These are phyloP conservation scores for Pseudomyrmex dendroicus DNA, from an alignment of 1,140 invertebrate genomes.

Conservation along the genomic window DNA sequence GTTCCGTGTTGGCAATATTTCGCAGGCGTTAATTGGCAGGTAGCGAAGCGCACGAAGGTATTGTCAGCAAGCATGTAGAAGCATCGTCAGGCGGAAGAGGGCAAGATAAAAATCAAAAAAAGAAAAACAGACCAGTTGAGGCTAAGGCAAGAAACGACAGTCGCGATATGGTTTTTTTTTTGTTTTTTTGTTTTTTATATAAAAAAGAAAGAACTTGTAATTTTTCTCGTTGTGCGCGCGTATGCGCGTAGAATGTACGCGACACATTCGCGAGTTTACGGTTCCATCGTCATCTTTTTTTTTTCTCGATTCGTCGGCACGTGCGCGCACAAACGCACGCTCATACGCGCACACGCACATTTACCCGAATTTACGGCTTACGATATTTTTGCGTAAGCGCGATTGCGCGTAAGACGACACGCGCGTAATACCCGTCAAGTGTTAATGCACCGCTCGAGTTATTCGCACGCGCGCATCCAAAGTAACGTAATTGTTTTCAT, in stretches of 20 bases:
- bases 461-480: slow-evolving; percentile 34
- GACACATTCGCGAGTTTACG: not conserved
- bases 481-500: slow-evolving; percentile 47
- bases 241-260: slow-evolving; percentile 11
- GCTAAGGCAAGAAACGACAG: slow-evolving; percentile 79
- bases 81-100: slow-evolving; percentile 86
- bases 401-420: slow-evolving; percentile 61
- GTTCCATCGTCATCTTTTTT: too few species aligned
- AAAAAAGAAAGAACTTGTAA: slow-evolving; percentile 49
- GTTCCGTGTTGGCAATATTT: slow-evolving; percentile 73
- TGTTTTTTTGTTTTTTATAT: slow-evolving; percentile 41
- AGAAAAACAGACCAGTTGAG: slow-evolving; percentile 85
- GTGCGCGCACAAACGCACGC: not conserved
- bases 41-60: slow-evolving; percentile 85
- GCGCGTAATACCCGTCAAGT: slow-evolving; percentile 14
- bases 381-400: slow-evolving; percentile 38
- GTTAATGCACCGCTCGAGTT: slow-evolving; percentile 57
- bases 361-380: slow-evolving; percentile 14
- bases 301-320: not conserved
- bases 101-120: slow-evolving; percentile 86
- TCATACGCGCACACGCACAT: not conserved
- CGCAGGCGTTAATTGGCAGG: slow-evolving; percentile 85
- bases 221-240: not conserved
- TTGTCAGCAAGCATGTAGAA: slow-evolving; percentile 86
- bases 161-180: slow-evolving; percentile 63